Percentiles rank a stretch among this genome's conserved stretches.
Conservation (phyloP, 2,113 vertebrate genomes). For the Tricholaema leucomelas region DNA sequence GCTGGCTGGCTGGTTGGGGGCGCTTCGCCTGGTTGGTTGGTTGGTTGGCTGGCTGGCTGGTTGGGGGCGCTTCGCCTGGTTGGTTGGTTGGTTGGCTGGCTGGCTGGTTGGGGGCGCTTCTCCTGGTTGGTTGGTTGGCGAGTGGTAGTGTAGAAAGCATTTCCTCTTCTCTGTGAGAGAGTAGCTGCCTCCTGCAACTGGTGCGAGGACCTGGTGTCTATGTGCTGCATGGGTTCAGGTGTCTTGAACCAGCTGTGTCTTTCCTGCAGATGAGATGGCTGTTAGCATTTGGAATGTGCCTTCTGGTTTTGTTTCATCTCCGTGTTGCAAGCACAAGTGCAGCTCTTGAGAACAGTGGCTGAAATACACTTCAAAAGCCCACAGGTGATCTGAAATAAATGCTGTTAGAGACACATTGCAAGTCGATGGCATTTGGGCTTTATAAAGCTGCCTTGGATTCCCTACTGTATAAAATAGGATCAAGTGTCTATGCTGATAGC, state of each 20-base stretch:
- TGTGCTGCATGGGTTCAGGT: neutral
- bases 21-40: too few relatives aligned
- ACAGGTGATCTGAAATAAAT: neutral
- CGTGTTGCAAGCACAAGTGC: neutral
- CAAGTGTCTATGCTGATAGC: neutral
- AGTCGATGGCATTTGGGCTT: neutral
- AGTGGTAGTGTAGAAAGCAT: neutral
- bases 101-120: too few relatives aligned
- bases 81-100: too few relatives aligned
- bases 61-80: too few relatives aligned
- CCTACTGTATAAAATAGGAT: neutral
- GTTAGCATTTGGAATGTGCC: neutral
- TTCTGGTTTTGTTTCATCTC: neutral
- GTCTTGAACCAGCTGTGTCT: neutral
- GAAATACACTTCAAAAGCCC: neutral
- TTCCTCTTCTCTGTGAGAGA: neutral
- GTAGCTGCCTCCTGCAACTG: neutral
- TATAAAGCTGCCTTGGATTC: neutral
- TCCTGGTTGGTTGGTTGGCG: too few relatives aligned
- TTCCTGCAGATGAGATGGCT: neutral
- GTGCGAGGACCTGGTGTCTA: neutral
- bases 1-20: too few relatives aligned
- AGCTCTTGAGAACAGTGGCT: neutral
- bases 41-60: too few relatives aligned
- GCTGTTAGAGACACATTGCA: accelerated